phyloP scores from a whole-genome alignment of 2,113 vertebrate genomes.

The Catharus fuscescens region DNA sequence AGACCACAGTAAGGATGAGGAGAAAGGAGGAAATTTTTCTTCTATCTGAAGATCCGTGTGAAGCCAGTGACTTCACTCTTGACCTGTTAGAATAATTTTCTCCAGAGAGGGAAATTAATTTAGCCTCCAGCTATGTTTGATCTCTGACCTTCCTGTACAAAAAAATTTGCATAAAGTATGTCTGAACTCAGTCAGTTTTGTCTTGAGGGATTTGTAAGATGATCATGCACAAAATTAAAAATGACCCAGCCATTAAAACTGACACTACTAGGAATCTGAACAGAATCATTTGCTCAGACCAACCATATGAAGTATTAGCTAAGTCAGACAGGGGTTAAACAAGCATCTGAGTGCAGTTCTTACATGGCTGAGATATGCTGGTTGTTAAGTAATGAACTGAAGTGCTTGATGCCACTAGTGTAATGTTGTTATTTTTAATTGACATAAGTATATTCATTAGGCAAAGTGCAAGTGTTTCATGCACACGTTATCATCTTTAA shows the following conservation, averaged over 20 bases:
- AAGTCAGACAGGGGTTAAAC: background rate
- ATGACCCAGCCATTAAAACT: background rate
- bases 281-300: background rate
- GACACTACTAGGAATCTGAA: background rate
- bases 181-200: background rate
- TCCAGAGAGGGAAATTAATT: slow-evolving; percentile 14
- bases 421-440: background rate
- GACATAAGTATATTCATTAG: background rate
- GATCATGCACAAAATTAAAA: background rate
- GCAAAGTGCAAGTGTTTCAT: background rate
- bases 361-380: background rate
- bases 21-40: background rate
- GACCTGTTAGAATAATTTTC: background rate
- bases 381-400: background rate
- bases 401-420: background rate
- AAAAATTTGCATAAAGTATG: background rate
- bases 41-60: accelerated
- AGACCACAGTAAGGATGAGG: accelerated
- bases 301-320: background rate
- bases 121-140: background rate
- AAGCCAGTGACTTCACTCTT: background rate
- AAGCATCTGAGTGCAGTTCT: background rate
- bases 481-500: background rate
- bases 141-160: background rate
- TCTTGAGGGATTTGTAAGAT: background rate